Base-by-base conservation (phyloP, 2,797 vertebrate species). In the Phrynocephalus guinanensis region DNA sequence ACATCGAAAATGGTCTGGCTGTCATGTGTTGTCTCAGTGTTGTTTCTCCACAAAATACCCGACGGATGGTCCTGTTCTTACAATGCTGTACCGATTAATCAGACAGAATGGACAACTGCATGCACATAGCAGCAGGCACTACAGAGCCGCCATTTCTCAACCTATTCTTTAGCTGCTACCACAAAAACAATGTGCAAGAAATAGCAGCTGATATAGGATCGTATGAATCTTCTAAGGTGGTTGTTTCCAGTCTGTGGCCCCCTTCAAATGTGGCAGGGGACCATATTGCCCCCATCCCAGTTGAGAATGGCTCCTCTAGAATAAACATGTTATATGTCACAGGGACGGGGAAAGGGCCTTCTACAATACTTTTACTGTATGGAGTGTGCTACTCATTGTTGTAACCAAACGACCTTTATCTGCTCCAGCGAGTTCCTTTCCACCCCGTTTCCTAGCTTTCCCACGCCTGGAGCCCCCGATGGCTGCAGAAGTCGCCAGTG, bases 1-100 rank as follows among this genome's bases (percentile, higher is more conserved):
- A 56, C 84, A 86, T 16, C 67, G 70, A 85, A 70, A 86, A 50
- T 79, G 18, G 30, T 86, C 22, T 60, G 22, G 76, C 66, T 71
- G 38, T 79, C n/a, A 38, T 56, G 38, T 67, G 22, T 60, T 82
- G n/a, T 15, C 33, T 44, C 38, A 48, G n/a, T 83, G 63, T 38
- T 76, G 30, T 85, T 52, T 50, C 7, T n/a, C 18, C 26, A 10
- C 33, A 38, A 44, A 18, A 5, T 44, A 52, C 24, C 28, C 50
- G 26, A n/a, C n/a, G 52, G 67, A 79, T 79, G 70, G 79, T 79
- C 6, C 22, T 38, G 22, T 22, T 70, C 5, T 13, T 33, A 67
- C 2, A 52, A 6, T 71, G 22, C 20, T 33, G 22, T 24, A 77
- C 5, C 2, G 44, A 48, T 28, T 77, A n/a, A 24, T 6, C n/a